A percentile compares a stretch with the other conserved stretches of the same genome.
Evolutionary conservation across 2,797 vertebrate genomes (phyloP).

Genomic region (Mus minutoides): DNA sequence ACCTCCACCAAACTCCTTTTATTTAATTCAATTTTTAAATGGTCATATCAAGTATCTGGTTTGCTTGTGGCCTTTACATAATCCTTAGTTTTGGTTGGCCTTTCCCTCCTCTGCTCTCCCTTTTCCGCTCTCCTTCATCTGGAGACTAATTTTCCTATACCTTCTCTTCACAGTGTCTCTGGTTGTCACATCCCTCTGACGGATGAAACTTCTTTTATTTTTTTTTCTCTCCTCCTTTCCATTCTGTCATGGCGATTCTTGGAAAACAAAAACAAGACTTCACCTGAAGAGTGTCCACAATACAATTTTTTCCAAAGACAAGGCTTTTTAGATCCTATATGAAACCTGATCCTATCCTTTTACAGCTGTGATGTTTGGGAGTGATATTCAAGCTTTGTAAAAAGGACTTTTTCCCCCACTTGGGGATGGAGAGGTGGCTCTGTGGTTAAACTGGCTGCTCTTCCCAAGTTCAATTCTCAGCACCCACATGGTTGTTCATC

Average conservation of each 20-base stretch:
- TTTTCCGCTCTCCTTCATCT: not conserved
- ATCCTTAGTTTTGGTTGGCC: not conserved
- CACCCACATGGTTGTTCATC: not conserved
- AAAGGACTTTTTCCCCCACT: not conserved
- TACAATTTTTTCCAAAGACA: not conserved
- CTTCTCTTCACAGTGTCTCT: not conserved
- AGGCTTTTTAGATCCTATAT: not conserved
- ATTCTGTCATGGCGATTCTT: not conserved
- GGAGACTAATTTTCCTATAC: not conserved
- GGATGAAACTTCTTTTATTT: not conserved
- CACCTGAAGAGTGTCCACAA: not conserved
- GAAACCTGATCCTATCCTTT: constrained; percentile 9
- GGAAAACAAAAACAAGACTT: not conserved
- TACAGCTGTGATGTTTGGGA: not conserved
- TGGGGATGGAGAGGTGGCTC: not conserved
- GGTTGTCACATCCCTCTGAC: not conserved
- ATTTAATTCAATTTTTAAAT: not conserved
- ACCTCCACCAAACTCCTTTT: not conserved
- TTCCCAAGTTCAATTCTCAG: not conserved
- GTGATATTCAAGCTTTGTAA: not conserved
- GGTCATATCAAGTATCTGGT: not conserved
- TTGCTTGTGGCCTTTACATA: not conserved
- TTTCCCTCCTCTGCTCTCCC: not conserved
- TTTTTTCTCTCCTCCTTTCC: not conserved
- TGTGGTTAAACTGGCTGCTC: not conserved